Evolutionary conservation across 1,140 invertebrate genomes (phyloP).

Genomic region (Brachionus manjavacas): DNA sequence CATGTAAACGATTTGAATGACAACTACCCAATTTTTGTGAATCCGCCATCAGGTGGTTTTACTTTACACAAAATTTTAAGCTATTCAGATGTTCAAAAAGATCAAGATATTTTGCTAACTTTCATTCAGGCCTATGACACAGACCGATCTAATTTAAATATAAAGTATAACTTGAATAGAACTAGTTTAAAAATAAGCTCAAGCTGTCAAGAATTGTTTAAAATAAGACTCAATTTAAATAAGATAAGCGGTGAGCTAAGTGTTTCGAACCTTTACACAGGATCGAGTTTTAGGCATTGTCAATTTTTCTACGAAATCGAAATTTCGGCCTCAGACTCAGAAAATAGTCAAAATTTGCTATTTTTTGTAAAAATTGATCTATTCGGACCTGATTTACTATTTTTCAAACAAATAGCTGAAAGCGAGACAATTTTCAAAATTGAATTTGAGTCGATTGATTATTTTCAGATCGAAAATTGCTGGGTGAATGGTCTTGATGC

Average conservation of each 20-base stretch:
- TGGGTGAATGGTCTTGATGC: neutral
- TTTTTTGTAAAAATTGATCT: slow-evolving; percentile 12
- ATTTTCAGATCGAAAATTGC: slow-evolving; percentile 2
- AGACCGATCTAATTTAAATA: neutral
- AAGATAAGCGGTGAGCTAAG: neutral
- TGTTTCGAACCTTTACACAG: slow-evolving; percentile 10
- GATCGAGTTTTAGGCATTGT: neutral
- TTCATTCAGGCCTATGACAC: neutral
- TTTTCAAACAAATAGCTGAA: neutral
- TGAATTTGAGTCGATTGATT: neutral
- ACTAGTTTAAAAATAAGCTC: neutral
- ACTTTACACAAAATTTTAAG: neutral
- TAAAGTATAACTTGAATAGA: neutral
- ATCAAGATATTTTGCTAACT: neutral
- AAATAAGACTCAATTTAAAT: neutral
- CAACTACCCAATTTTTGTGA: neutral
- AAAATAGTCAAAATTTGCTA: neutral
- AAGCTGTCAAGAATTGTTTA: slow-evolving; percentile 4
- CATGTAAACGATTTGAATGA: neutral
- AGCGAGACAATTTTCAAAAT: neutral
- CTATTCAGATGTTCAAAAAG: neutral
- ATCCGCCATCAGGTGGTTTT: neutral
- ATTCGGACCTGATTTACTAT: neutral
- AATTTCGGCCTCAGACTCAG: neutral
- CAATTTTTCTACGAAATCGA: neutral